These are phyloP conservation scores for Alloscopus bannaensis DNA, from an alignment of 2,888 invertebrate species.

Conservation along the genomic window DNA sequence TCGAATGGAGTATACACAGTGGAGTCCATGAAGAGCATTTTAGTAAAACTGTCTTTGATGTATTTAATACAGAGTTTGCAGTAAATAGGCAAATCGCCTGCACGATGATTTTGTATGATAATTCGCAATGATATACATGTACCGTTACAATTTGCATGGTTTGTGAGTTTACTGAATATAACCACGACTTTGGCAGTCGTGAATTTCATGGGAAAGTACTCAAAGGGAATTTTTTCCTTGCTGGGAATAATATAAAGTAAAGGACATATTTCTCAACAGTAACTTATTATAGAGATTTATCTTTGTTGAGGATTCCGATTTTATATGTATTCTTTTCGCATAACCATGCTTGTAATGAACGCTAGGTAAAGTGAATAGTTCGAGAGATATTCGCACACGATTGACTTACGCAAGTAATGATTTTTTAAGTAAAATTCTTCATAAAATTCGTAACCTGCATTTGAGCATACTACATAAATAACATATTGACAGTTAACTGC, in stretches of 20 bases:
- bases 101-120: not conserved
- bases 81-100: not conserved
- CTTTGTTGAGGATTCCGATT: not conserved
- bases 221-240: not conserved
- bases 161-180: too few relatives aligned
- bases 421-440: too few relatives aligned
- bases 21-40: not conserved
- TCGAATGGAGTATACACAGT: conserved; percentile 1
- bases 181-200: not conserved
- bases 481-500: not conserved
- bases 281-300: not conserved
- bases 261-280: not conserved
- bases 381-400: not conserved
- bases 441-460: too few relatives aligned
- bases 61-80: not conserved
- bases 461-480: too few relatives aligned
- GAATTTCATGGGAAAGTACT: not conserved
- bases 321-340: not conserved
- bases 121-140: not conserved
- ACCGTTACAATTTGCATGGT: too few relatives aligned
- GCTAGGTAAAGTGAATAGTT: not conserved
- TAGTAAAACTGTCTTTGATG: not conserved
- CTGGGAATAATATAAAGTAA: not conserved
- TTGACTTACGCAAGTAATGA: too few relatives aligned
- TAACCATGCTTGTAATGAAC: too few relatives aligned